A percentile compares a stretch with the other conserved stretches of the same genome.
Conservation (phyloP, 30 jellyfish, hydroid and myxozoan species). For the Rhopilema esculentum region DNA sequence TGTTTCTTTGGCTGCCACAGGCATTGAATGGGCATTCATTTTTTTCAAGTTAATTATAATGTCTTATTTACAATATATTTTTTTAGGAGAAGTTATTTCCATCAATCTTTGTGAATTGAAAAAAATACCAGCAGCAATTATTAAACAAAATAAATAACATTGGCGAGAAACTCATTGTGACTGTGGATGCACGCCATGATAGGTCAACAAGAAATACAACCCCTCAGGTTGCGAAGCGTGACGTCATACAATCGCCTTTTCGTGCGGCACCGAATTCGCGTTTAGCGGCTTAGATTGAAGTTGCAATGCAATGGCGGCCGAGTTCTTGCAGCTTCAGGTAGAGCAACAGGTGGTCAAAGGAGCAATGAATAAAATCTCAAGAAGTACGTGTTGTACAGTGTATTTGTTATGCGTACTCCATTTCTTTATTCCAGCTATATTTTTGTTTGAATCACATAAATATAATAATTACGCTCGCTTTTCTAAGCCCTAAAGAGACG, state of each 20-base stretch:
- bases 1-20: too few relatives aligned
- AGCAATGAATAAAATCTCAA: background rate
- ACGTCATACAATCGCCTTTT: background rate
- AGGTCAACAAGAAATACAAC: slow-evolving; percentile 58
- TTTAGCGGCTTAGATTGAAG: background rate
- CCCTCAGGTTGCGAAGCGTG: slow-evolving; percentile 8
- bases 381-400: background rate
- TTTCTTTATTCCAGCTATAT: background rate
- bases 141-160: background rate
- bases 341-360: background rate
- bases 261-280: background rate
- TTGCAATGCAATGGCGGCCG: background rate
- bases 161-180: background rate
- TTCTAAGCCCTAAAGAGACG: background rate
- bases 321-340: background rate
- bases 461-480: background rate
- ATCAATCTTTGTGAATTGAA: slow-evolving; percentile 28
- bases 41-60: too few relatives aligned
- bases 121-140: slow-evolving; percentile 12
- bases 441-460: background rate
- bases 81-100: slow-evolving; percentile 16
- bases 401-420: background rate
- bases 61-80: too few relatives aligned
- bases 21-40: too few relatives aligned
- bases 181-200: slow-evolving; percentile 70